Evolutionary conservation across 35 echinoderm and acorn worm species (phyloP).

Genomic region (Diadema setosum): DNA sequence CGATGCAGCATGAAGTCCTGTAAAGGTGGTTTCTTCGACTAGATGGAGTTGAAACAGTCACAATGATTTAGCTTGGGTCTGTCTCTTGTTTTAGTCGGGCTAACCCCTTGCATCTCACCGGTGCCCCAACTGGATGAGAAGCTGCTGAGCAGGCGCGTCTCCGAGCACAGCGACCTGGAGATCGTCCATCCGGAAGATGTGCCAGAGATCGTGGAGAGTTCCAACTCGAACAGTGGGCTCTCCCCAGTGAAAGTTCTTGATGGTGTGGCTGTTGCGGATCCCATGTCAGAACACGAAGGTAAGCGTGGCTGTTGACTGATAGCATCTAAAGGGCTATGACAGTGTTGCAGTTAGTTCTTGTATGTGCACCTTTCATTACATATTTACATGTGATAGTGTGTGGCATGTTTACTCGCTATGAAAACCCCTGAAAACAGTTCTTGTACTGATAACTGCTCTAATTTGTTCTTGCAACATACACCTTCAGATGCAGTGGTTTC

Average conservation of each 20-base stretch:
- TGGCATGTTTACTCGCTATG: too few species aligned
- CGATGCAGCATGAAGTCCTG: too few species aligned
- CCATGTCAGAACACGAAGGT: not conserved
- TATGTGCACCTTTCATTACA: too few species aligned
- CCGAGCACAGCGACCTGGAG: slow-evolving; percentile 49
- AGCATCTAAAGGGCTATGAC: too few species aligned
- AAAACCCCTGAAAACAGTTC: too few species aligned
- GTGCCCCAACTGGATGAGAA: slow-evolving; percentile 75
- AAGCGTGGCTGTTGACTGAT: not conserved
- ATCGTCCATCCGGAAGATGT: not conserved
- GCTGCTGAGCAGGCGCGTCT: slow-evolving; percentile 54
- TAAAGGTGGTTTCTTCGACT: too few species aligned
- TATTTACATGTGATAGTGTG: too few species aligned
- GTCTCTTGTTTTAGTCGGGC: not conserved
- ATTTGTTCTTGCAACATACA: too few species aligned
- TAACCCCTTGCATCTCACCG: slow-evolving; percentile 97
- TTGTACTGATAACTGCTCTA: too few species aligned
- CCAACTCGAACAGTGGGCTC: not conserved
- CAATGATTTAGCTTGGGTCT: not conserved
- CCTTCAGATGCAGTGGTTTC: too few species aligned
- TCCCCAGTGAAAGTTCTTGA: not conserved
- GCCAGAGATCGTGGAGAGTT: slow-evolving; percentile 22
- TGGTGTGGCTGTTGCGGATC: not conserved
- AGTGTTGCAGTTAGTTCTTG: too few species aligned
- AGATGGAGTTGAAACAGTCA: too few species aligned